Conservation (phyloP, 2,888 invertebrate species). For the Trileptium ribeirensis region DNA sequence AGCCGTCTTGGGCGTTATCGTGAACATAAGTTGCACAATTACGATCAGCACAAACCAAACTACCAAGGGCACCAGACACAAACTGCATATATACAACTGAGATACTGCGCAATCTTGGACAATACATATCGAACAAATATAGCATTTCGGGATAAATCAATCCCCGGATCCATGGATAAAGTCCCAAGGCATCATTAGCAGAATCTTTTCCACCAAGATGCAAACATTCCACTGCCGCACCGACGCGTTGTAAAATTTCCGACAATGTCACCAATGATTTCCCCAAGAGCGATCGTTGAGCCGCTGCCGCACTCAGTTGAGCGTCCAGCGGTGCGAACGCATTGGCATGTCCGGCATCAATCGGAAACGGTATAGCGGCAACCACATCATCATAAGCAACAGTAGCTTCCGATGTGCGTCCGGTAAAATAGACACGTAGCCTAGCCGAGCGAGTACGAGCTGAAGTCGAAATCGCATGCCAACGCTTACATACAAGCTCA, state of each 20-base stretch:
- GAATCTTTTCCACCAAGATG: not conserved
- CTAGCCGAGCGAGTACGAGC: not conserved
- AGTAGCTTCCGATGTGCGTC: not conserved
- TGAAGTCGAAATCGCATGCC: not conserved
- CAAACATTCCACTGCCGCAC: not conserved
- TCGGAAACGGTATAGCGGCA: not conserved
- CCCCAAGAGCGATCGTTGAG: not conserved
- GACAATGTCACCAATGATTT: not conserved
- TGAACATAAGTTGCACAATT: no score
- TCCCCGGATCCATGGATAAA: not conserved
- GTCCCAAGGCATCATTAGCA: not conserved
- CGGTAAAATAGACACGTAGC: not conserved
- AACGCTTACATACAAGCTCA: not conserved
- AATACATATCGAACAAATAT: not conserved
- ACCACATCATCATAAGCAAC: not conserved
- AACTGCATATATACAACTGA: not conserved
- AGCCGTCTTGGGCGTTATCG: no score
- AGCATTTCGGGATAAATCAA: not conserved
- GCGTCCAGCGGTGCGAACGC: not conserved
- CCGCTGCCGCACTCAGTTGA: not conserved
- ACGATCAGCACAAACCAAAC: no score
- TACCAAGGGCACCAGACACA: not conserved
- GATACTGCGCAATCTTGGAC: not conserved
- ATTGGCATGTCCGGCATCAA: not conserved
- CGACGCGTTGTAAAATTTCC: not conserved